These are phyloP conservation scores for Cephalopholis sonnerati DNA, from an alignment of 2,113 vertebrate species.

Conservation along the genomic window DNA sequence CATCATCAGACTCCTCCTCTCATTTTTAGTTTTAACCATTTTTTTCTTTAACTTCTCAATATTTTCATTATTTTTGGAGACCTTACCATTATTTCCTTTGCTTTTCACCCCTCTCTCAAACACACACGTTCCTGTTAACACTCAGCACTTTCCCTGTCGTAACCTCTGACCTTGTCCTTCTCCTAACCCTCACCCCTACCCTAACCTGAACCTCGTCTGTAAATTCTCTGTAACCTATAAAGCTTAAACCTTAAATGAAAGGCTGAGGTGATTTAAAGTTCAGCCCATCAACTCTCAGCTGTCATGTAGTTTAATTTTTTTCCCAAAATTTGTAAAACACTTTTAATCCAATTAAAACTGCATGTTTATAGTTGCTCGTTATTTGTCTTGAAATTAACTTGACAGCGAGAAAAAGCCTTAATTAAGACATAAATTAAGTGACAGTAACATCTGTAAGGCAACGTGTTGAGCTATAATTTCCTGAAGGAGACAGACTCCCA, in stretches of 20 bases:
- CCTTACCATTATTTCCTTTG: background rate
- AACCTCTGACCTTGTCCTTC: constrained; percentile 67
- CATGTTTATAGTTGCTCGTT: background rate
- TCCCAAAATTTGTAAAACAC: background rate
- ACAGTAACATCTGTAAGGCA: constrained; percentile 18
- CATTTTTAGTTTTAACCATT: too few species aligned
- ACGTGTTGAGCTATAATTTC: background rate
- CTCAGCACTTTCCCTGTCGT: constrained; percentile 65
- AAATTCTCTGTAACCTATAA: constrained; percentile 55
- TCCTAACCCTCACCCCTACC: constrained; percentile 53
- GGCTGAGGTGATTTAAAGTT: constrained; percentile 64
- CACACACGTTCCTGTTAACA: constrained; percentile 50
- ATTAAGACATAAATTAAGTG: constrained; percentile 8
- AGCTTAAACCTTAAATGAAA: constrained; percentile 52
- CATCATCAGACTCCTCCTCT: too few species aligned
- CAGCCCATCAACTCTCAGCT: constrained; percentile 10
- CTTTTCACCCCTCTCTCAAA: background rate
- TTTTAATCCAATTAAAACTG: background rate
- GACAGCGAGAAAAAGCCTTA: constrained; percentile 12
- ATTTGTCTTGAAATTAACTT: background rate
- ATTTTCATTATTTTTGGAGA: background rate
- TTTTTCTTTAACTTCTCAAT: background rate
- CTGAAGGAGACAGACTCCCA: background rate
- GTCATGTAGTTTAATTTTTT: background rate
- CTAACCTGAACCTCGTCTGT: constrained; percentile 19